phyloP scores from a whole-genome alignment of 1,140 invertebrate species.

The Leptopilina boulardi region DNA sequence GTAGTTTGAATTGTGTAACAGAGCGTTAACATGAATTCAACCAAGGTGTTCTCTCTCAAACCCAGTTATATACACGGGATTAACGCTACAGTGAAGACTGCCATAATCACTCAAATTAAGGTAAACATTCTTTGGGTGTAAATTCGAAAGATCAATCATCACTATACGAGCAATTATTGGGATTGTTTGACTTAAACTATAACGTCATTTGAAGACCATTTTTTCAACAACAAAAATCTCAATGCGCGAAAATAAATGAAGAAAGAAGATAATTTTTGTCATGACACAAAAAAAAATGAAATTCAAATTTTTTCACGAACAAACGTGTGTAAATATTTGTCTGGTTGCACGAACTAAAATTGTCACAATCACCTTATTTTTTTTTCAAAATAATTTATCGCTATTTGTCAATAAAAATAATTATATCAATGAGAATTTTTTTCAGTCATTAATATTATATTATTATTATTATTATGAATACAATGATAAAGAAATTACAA shows the following conservation, averaged over 20 bases:
- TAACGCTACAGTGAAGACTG: background rate
- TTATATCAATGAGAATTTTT: no score
- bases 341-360: background rate
- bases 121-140: slow-evolving; percentile 10
- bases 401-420: no score
- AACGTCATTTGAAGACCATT: background rate
- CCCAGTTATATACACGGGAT: slow-evolving; percentile 4
- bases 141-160: slow-evolving; percentile 21
- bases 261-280: background rate
- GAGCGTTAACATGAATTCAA: slow-evolving; percentile 23
- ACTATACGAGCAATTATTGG: background rate
- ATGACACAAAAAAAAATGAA: background rate
- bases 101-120: slow-evolving; percentile 27
- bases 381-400: background rate
- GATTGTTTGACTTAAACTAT: background rate
- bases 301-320: background rate
- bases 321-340: background rate
- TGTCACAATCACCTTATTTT: background rate
- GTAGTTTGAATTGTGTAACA: slow-evolving; percentile 17
- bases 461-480: no score
- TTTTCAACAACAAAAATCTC: background rate
- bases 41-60: slow-evolving; percentile 10
- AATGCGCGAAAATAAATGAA: background rate
- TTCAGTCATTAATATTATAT: no score
- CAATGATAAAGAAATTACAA: no score